Base-by-base conservation (phyloP, 2,888 invertebrate species). In the Psylliodes chrysocephalus region DNA sequence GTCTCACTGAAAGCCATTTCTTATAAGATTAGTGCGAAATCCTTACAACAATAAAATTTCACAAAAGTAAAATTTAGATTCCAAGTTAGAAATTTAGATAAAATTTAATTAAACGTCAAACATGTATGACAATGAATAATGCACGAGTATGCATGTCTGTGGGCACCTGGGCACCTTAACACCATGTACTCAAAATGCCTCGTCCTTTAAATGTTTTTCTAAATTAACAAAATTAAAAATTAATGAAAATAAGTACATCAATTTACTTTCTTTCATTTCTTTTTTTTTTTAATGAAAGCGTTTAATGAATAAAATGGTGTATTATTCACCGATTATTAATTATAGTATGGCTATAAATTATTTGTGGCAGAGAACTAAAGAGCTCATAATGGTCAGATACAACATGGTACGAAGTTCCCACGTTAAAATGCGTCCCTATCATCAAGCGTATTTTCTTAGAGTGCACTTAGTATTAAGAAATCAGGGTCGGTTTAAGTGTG, bases 321-420 rank as follows among this genome's bases (percentile, higher is more conserved):
- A 49, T 17, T 44, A 44, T 15, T 49, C 15, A 28, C 49, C 25
- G 22, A 12, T 44, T 54, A 54, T 52, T 54, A 46, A 57, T 53
- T 60, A 53, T 57, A 61, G 47, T 60, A 28, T 17, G 53, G 47
- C 47, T 28, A 60, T 66, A 63, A 66, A 66, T 63, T 61, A 60
- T 46, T 17, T 22, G 46, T 54, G 60, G 14, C 25, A 44, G 51
- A 63, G 66, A 66, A 66, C 63, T 66, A 22, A 63, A 62, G 66
- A 66, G 66, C 56, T 52, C 53, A 63, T 66, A 63, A 59, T 63
- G 57, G 61, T 49, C 49, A 55, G 63, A 63, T 53, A 42, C 59
- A 61, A 56, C 68, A 69, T 60, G 70, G 71, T 68, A 73, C 72
- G 69, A 63, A 57, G 67, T 72, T 74, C 74, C 69, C 74, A 74